phyloP scores from a whole-genome alignment of 1,140 invertebrate genomes.

The Gonioctena quinquepunctata region DNA sequence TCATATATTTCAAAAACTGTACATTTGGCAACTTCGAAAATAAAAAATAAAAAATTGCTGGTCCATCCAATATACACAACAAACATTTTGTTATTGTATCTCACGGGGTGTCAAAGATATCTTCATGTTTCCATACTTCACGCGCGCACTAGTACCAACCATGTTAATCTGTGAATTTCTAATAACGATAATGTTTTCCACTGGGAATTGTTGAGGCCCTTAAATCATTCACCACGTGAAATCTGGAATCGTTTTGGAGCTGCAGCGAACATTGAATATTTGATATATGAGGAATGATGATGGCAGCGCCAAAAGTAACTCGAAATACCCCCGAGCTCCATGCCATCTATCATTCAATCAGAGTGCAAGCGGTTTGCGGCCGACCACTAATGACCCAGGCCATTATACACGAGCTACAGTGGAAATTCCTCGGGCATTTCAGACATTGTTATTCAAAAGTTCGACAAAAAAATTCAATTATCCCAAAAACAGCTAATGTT shows the following conservation, averaged over 20 bases:
- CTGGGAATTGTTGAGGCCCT: too few relatives aligned
- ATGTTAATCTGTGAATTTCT: too few relatives aligned
- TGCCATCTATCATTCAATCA: background rate
- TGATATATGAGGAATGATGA: background rate
- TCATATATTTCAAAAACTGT: too few relatives aligned
- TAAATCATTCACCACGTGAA: background rate
- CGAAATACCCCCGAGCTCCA: background rate
- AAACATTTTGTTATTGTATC: too few relatives aligned
- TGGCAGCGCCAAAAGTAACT: background rate
- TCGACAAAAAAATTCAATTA: background rate
- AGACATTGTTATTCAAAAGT: background rate
- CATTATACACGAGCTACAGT: conserved; percentile 12
- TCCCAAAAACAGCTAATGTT: background rate
- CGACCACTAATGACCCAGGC: conserved; percentile 16
- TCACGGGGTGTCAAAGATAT: too few relatives aligned
- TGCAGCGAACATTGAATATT: background rate
- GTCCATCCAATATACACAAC: too few relatives aligned
- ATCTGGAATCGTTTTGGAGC: background rate
- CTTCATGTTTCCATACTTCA: too few relatives aligned
- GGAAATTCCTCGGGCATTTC: background rate
- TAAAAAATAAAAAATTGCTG: too few relatives aligned
- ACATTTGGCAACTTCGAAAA: too few relatives aligned
- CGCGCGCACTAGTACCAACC: too few relatives aligned
- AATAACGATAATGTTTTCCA: too few relatives aligned
- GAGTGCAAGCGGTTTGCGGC: background rate